Evolutionary conservation across 2,797 vertebrate species (phyloP).

Genomic region (Anas bahamensis): DNA sequence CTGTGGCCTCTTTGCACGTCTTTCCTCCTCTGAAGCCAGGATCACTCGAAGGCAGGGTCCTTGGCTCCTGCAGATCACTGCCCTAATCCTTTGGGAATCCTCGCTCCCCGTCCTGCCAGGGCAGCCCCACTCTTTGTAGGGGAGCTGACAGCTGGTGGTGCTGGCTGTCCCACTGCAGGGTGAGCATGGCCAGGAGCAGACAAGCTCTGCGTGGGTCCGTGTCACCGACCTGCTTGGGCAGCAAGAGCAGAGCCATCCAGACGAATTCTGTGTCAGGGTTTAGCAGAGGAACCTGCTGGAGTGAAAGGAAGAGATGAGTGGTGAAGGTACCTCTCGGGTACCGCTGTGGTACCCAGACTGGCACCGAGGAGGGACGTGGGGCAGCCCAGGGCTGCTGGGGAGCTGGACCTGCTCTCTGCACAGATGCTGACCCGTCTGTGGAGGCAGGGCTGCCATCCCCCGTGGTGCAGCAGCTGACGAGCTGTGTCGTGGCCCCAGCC

Average conservation of each 20-base stretch:
- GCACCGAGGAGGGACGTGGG: fast-evolving
- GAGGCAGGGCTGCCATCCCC: not conserved
- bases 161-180: not conserved
- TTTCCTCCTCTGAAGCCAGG: not conserved
- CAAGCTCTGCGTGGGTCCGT: not conserved
- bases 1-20: not conserved
- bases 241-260: not conserved
- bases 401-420: not conserved
- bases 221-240: not conserved
- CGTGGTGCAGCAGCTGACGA: not conserved
- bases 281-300: not conserved
- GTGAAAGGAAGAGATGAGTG: not conserved
- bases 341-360: not conserved
- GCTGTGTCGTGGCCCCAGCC: not conserved
- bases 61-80: not conserved
- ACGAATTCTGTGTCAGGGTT: not conserved
- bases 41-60: not conserved
- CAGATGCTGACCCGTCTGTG: not conserved
- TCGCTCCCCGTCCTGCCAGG: not conserved
- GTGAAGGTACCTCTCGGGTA: not conserved
- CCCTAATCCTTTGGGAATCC: not conserved
- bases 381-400: not conserved
- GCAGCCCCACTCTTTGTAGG: not conserved
- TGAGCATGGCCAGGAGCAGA: not conserved
- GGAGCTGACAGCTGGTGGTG: fast-evolving